phyloP scores from a whole-genome alignment of 92 coral and sea anemone species.

The Micromussa lordhowensis region DNA sequence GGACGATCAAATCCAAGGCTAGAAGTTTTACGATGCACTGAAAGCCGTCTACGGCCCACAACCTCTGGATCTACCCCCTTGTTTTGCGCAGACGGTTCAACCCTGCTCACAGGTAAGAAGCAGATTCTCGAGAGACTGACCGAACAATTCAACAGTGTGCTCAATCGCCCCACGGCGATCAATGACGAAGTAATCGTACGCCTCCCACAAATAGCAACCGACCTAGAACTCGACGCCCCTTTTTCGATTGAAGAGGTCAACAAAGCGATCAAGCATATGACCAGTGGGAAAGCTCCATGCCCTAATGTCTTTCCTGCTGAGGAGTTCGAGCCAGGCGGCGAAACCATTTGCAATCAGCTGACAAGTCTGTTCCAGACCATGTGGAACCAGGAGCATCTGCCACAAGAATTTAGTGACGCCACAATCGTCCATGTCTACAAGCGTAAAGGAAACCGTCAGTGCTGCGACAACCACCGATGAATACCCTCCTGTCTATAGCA shows the following conservation, averaged over 20 bases:
- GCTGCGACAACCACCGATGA: no score
- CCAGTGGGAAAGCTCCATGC: conserved; percentile 24
- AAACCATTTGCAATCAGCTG: not conserved
- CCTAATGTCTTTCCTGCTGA: conserved; percentile 25
- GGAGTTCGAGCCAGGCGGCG: conserved; percentile 18
- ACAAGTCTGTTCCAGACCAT: not conserved
- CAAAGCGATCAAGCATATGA: conserved; percentile 21
- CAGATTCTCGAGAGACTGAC: conserved; percentile 46
- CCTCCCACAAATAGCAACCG: no score
- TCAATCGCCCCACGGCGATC: not conserved
- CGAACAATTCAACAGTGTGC: conserved; percentile 26
- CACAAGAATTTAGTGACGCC: no score
- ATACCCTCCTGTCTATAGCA: no score
- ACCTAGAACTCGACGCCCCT: not conserved
- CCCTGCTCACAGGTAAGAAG: conserved; percentile 18
- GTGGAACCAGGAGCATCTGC: not conserved
- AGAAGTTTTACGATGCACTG: conserved; percentile 15
- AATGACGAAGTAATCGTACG: not conserved
- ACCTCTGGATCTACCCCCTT: conserved; percentile 31
- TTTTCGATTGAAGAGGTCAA: conserved; percentile 3
- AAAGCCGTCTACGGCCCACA: conserved; percentile 45
- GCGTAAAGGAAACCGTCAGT: no score
- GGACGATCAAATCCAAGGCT: no score
- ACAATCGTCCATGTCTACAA: no score
- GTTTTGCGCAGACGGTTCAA: conserved; percentile 24